These are phyloP conservation scores for Theristicus caerulescens DNA, from an alignment of 2,113 vertebrate species.

Conservation along the genomic window DNA sequence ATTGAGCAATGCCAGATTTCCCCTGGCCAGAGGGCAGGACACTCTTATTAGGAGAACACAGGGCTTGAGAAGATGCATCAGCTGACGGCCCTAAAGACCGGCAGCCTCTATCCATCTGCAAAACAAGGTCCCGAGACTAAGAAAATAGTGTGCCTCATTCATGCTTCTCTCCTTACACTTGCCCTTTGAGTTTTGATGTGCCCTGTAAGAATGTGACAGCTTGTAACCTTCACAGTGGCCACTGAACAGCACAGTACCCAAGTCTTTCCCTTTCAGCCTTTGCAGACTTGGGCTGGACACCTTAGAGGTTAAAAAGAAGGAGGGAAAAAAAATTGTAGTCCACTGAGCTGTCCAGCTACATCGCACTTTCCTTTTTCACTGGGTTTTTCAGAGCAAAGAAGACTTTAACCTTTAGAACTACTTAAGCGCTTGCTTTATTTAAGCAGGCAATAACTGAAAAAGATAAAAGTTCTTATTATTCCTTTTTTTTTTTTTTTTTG, in stretches of 20 bases:
- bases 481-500: not conserved
- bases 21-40: not conserved
- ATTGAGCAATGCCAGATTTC: not conserved
- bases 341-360: not conserved
- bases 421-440: not conserved
- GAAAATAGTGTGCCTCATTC: not conserved
- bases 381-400: not conserved
- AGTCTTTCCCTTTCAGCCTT: not conserved
- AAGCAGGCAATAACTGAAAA: not conserved
- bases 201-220: not conserved
- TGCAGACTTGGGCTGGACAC: not conserved
- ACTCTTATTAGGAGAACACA: not conserved
- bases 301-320: not conserved
- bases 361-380: not conserved
- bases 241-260: not conserved
- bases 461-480: not conserved
- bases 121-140: not conserved
- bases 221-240: not conserved
- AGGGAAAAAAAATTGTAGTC: accelerated
- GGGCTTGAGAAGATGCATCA: not conserved
- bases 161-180: not conserved
- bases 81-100: not conserved
- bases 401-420: not conserved
- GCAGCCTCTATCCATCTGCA: not conserved
- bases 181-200: not conserved